Evolutionary conservation across 2,113 vertebrate species (phyloP), one percentile per base, ranked within the genome.

Genomic region (Pelvicachromis taeniatus): DNA sequence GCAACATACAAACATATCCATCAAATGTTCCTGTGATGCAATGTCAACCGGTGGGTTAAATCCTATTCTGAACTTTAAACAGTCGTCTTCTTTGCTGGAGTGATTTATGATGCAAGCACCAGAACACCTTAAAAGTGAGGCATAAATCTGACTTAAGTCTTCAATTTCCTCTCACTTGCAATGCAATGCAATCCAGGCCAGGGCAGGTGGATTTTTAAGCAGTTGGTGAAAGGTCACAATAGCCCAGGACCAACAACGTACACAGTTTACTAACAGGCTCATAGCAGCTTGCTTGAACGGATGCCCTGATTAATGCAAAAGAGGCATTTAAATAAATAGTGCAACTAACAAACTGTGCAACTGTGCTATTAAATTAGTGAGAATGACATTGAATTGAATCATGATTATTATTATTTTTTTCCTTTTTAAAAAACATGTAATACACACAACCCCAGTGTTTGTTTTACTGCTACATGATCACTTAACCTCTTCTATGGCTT

Each of bases 401-500:
- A 93, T 91, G 93, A 90, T 92, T 56, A 63, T 88, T 84, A n/a
- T n/a, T n/a, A n/a, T 90, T 80, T 35, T 53, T 58, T 73, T 88
- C 81, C 88, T 80, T 38, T 7, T 33, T 33, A 33, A 33, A 33
- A 33, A 33, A 33, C n/a, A n/a, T n/a, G n/a, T n/a, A 31, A 87
- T 84, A 87, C 78, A 88, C 81, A 89, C 33, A 89, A 88, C 63
- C 88, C 54, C 31, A 31, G 12, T 40, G 82, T 82, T 93, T 7
- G 59, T 88, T 92, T 92, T 88, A 92, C 61, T 11, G 87, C 85
- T 91, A 89, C 81, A 88, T 90, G 84, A 91, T 91, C 87, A 91
- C 90, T 92, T 93, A 86, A 94, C 91, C 89, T 94, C 92, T 94
- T 53, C 54, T 78, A 88, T 77, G 79, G 83, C 86, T 93, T 83